Conservation (phyloP, 2,113 vertebrate genomes). For the Upupa epops region DNA sequence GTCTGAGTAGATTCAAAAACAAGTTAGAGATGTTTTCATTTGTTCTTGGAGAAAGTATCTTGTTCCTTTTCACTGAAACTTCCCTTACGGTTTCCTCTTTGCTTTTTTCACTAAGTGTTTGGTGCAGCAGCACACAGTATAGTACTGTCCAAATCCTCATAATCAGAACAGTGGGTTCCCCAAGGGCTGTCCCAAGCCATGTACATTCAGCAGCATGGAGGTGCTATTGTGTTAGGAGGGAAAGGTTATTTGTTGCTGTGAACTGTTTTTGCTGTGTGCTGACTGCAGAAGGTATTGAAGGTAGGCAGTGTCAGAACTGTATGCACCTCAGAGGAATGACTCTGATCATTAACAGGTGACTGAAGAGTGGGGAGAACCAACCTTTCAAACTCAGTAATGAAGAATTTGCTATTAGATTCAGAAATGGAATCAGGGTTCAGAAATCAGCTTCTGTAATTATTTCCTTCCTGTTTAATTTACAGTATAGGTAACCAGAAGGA, state of each 20-base stretch:
- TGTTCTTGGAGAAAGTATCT: too few relatives aligned
- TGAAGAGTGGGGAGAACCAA: not conserved
- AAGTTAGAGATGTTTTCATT: too few relatives aligned
- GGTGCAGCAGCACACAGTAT: not conserved
- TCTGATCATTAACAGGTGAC: not conserved
- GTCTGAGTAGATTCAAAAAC: not conserved
- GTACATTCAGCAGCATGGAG: rapidly evolving
- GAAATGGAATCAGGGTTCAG: not conserved
- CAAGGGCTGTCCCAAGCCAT: not conserved
- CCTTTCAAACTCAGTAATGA: not conserved
- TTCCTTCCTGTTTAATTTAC: not conserved
- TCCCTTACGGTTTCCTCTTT: not conserved
- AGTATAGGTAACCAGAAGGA: not conserved
- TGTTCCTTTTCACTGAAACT: too few relatives aligned
- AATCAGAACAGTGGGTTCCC: not conserved
- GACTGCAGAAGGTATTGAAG: not conserved
- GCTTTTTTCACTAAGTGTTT: not conserved
- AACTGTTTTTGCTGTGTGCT: rapidly evolving
- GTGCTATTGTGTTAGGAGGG: not conserved
- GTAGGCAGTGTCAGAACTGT: not conserved
- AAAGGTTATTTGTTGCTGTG: not conserved
- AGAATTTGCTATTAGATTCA: too few relatives aligned
- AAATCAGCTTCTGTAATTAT: not conserved
- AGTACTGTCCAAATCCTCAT: not conserved
- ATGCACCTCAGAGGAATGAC: not conserved